phyloP scores from a whole-genome alignment of 2,797 vertebrate genomes.

The Girardinus metallicus region DNA sequence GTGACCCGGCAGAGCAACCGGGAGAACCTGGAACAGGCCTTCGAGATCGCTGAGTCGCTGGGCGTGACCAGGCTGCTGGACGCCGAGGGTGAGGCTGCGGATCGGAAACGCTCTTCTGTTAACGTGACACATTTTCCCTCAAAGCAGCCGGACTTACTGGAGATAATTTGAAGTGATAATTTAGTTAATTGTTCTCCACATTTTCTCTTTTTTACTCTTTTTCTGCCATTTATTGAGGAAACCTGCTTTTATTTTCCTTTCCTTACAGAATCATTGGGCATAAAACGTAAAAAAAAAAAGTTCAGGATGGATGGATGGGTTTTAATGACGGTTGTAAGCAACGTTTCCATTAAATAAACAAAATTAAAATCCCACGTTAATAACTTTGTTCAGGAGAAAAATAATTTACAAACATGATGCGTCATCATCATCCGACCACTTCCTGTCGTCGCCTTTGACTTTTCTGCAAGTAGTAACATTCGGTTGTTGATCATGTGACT shows the following conservation, averaged over 20 bases:
- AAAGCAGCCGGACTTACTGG: not conserved
- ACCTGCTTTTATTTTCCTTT: not conserved
- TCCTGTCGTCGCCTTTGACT: no score
- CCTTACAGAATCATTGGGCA: not conserved
- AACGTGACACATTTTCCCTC: not conserved
- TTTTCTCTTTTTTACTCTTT: not conserved
- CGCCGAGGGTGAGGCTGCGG: slow-evolving; percentile 87
- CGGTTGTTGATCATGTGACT: no score
- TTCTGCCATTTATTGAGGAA: not conserved
- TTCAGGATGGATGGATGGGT: not conserved
- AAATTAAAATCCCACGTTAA: no score
- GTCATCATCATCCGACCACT: no score
- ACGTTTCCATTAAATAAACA: no score
- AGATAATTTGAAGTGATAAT: not conserved
- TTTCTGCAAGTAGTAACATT: no score
- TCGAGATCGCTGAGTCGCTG: slow-evolving; percentile 94
- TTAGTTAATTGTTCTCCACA: not conserved
- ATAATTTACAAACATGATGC: no score
- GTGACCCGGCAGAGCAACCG: slow-evolving; percentile 91
- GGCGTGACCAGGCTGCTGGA: slow-evolving; percentile 96
- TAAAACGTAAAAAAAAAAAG: not conserved
- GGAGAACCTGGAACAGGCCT: slow-evolving; percentile 98
- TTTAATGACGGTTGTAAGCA: not conserved
- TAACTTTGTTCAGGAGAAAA: no score
- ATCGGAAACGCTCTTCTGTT: not conserved